Base-by-base conservation (phyloP, 2,797 vertebrate species). In the Tinamus major region DNA sequence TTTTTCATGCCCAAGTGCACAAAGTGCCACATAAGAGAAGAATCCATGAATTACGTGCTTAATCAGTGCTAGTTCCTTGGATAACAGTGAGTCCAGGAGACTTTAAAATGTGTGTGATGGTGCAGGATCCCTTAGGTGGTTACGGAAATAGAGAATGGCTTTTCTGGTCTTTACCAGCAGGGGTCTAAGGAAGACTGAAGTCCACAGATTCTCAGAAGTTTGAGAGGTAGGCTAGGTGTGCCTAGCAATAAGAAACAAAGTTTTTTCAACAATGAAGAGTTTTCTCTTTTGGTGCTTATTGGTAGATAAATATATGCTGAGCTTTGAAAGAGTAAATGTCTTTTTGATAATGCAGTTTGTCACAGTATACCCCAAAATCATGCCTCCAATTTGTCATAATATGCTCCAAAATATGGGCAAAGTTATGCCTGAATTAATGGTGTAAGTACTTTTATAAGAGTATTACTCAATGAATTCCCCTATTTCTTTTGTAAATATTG, bases 121-220 rank as follows among this genome's bases (percentile, higher is more conserved):
- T n/a, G 62, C n/a, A 51, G 67, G 56, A 42, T 46, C 21, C 24
- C 49, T 72, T 61, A 33, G 21, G 37, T 44, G 33, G 2, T 11
- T 59, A 61, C 18, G 10, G 42, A 85, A 87, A 63, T 9, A 58
- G 27, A 59, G 23, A 31, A 69, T 69, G 51, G 31, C 55, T 56
- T 48, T 27, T 53, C 49, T 59, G 10, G 9, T 76, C 84, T 90
- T 90, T 69, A 76, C 78, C 78, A 88, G 71, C 46, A 95, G 71
- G 10, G 78, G 26, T 93, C 75, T 81, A 53, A 84, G 44, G 62
- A 80, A 67, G 55, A 90, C 18, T 1, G 11, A 21, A 37, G 1
- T 53, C 39, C 68, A 41, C 81, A 67, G 62, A 55, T 65, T 76
- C 41, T 76, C 44, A 62, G 55, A 39, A 42, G 11, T 55, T 79